Evolutionary conservation across 2,797 vertebrate species (phyloP).

Genomic region (Artibeus lituratus): DNA sequence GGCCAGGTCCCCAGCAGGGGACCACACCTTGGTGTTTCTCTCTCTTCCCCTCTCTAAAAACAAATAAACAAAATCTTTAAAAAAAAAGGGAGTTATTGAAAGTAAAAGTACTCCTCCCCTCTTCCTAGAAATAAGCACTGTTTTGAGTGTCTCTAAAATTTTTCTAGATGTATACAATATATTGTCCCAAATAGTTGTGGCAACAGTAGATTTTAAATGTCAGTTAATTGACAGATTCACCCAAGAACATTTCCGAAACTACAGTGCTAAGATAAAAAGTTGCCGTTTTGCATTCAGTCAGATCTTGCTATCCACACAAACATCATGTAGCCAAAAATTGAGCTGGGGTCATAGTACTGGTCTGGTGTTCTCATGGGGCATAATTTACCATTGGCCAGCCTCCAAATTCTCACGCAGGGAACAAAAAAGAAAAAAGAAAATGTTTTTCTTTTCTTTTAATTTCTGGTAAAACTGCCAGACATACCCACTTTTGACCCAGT

Average conservation of each 20-base stretch:
- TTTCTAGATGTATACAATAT: background rate
- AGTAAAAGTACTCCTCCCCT: background rate
- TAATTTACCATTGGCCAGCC: conserved; percentile 84
- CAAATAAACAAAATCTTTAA: too few relatives aligned
- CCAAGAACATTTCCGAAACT: background rate
- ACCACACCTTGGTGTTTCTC: too few relatives aligned
- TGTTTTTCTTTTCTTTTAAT: background rate
- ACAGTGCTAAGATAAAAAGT: background rate
- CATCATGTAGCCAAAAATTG: conserved; percentile 88
- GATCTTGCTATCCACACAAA: conserved; percentile 86
- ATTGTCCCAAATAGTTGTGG: background rate
- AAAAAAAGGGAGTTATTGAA: background rate
- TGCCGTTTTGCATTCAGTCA: conserved; percentile 85
- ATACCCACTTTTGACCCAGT: background rate
- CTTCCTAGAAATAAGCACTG: background rate
- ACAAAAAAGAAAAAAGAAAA: background rate
- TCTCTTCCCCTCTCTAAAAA: too few relatives aligned
- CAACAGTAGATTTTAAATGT: conserved; percentile 8
- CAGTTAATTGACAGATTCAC: background rate
- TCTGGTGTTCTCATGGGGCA: conserved; percentile 87
- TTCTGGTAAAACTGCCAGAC: background rate
- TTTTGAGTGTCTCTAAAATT: background rate
- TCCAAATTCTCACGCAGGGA: conserved; percentile 80
- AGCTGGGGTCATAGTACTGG: conserved; percentile 97
- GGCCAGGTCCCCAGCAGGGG: too few relatives aligned